Evolutionary conservation across 2,113 vertebrate genomes (phyloP).

Genomic region (Rhineura floridana): DNA sequence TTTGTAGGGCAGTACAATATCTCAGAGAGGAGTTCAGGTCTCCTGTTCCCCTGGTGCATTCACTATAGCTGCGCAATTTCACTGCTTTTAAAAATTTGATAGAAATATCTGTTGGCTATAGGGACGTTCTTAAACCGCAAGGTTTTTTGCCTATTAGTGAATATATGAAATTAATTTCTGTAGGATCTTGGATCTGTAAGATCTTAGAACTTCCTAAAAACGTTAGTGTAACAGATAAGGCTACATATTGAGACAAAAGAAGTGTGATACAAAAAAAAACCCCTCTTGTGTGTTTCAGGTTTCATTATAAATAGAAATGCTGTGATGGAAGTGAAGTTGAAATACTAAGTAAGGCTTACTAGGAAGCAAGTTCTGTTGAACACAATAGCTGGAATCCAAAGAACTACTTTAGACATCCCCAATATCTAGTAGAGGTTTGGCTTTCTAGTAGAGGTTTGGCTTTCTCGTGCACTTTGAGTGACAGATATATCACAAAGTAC

Average conservation of each 20-base stretch:
- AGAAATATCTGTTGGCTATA: too few relatives aligned
- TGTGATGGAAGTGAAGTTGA: background rate
- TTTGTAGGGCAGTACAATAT: too few relatives aligned
- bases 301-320: background rate
- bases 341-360: background rate
- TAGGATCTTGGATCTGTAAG: background rate
- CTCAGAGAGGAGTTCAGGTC: too few relatives aligned
- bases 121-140: too few relatives aligned
- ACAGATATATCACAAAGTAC: background rate
- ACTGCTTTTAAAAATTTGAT: too few relatives aligned
- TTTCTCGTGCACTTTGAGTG: background rate
- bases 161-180: background rate
- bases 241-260: slow-evolving; percentile 7
- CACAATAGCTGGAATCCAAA: background rate
- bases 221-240: slow-evolving; percentile 3
- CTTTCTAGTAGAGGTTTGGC: background rate
- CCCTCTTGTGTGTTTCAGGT: slow-evolving; percentile 32
- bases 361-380: background rate
- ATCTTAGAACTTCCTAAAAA: background rate
- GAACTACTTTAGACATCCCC: background rate
- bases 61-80: too few relatives aligned
- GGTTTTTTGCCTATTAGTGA: too few relatives aligned
- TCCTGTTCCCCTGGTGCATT: too few relatives aligned
- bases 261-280: slow-evolving; percentile 39
- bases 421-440: background rate